These are phyloP conservation scores for Daboia siamensis DNA, from an alignment of 2,113 vertebrate genomes.

Conservation along the genomic window DNA sequence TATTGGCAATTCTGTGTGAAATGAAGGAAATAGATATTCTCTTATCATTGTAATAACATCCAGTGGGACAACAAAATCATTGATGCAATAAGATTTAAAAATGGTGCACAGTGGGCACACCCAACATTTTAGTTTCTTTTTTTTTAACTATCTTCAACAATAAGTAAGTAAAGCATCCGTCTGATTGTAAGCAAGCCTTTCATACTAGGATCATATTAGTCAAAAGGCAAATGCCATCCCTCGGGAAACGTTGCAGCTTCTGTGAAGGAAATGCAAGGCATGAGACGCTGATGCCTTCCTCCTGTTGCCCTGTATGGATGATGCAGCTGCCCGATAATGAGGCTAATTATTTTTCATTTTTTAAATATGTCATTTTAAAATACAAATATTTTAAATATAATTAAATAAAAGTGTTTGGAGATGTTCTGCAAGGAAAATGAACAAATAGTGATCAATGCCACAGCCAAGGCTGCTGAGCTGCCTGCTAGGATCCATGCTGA, in stretches of 20 bases:
- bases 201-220: too few relatives aligned
- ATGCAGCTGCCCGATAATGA: neutral
- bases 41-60: neutral
- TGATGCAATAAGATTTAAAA: neutral
- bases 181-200: neutral
- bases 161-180: neutral
- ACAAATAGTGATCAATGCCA: too few relatives aligned
- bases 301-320: accelerated
- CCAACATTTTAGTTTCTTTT: neutral
- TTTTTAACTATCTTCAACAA: neutral
- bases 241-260: neutral
- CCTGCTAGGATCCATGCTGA: neutral
- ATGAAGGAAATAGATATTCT: too few relatives aligned
- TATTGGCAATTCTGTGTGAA: neutral
- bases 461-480: neutral
- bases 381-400: neutral
- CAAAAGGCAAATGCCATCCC: too few relatives aligned
- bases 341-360: neutral
- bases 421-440: conserved; percentile 8
- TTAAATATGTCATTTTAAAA: neutral
- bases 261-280: neutral
- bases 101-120: neutral
- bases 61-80: neutral
- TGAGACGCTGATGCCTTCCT: neutral
- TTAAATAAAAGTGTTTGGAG: neutral